phyloP scores from a whole-genome alignment of 2,797 vertebrate genomes.

The Siniperca obscura region DNA sequence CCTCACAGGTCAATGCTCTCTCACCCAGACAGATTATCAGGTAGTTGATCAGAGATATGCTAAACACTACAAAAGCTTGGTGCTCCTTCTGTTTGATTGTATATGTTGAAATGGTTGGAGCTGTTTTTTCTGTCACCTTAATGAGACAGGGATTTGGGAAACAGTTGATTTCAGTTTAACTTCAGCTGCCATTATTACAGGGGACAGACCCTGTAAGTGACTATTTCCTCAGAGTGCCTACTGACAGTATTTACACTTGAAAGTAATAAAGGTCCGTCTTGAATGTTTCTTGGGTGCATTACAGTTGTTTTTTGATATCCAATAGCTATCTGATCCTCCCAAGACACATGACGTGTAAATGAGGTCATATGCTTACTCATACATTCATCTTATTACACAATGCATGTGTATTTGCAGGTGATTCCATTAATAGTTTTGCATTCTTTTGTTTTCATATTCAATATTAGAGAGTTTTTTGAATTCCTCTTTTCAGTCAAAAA shows the following conservation, averaged over 20 bases:
- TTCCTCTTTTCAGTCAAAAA: not conserved
- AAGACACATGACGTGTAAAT: not conserved
- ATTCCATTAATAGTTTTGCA: not conserved
- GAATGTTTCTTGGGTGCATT: not conserved
- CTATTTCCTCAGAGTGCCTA: not conserved
- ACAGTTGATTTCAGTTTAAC: not conserved
- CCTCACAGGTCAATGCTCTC: not conserved
- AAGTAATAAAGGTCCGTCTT: not conserved
- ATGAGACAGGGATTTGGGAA: not conserved
- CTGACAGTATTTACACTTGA: not conserved
- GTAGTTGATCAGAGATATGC: not conserved
- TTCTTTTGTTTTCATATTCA: not conserved
- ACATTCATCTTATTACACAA: not conserved
- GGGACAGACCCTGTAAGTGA: not conserved
- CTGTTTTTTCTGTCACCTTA: not conserved
- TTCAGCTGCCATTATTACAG: not conserved
- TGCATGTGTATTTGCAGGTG: no score
- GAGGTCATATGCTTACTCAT: not conserved
- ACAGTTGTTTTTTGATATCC: not conserved
- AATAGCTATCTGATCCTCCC: not conserved
- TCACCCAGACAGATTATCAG: not conserved
- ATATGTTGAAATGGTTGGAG: not conserved
- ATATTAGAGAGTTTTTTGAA: not conserved
- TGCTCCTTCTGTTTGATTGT: not conserved
- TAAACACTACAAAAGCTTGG: no score